Evolutionary conservation across 1,140 invertebrate species (phyloP).

Genomic region (Caenorhabditis remanei): DNA sequence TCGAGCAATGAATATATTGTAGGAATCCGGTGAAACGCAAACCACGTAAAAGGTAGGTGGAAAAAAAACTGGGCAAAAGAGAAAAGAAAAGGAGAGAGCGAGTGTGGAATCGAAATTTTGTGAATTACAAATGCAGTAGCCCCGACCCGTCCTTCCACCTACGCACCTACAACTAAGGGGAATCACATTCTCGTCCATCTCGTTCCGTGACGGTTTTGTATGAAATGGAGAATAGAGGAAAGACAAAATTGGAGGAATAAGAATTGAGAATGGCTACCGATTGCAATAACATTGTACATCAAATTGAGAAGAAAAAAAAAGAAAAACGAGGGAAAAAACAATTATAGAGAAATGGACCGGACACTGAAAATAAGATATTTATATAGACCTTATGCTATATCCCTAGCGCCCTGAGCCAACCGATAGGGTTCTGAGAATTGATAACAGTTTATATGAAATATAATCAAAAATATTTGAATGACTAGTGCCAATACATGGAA

Average conservation of each 20-base stretch:
- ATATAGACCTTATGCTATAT: too few relatives aligned
- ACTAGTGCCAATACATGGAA: too few relatives aligned
- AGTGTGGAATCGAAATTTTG: constrained; percentile 56
- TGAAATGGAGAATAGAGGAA: constrained; percentile 27
- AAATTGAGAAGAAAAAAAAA: neutral
- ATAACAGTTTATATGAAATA: too few relatives aligned
- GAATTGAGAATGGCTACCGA: neutral
- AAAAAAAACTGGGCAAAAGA: neutral
- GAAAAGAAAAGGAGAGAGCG: neutral
- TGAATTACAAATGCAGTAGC: constrained; percentile 47
- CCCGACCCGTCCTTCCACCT: constrained; percentile 1
- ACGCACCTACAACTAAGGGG: constrained; percentile 39
- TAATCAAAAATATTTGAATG: too few relatives aligned
- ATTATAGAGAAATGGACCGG: neutral
- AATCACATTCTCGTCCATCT: constrained; percentile 24
- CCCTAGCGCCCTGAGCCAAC: too few relatives aligned
- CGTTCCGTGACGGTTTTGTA: constrained; percentile 46
- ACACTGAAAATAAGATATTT: too few relatives aligned
- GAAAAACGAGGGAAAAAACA: neutral
- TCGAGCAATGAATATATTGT: constrained; percentile 24
- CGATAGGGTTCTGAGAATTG: too few relatives aligned
- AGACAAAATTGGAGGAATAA: constrained; percentile 19
- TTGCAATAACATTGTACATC: constrained; percentile 10
- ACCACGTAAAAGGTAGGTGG: constrained; percentile 7
- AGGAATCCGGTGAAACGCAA: constrained; percentile 29